phyloP scores from a whole-genome alignment of 1,140 invertebrate genomes.

The Holcopasites calliopsidis region DNA sequence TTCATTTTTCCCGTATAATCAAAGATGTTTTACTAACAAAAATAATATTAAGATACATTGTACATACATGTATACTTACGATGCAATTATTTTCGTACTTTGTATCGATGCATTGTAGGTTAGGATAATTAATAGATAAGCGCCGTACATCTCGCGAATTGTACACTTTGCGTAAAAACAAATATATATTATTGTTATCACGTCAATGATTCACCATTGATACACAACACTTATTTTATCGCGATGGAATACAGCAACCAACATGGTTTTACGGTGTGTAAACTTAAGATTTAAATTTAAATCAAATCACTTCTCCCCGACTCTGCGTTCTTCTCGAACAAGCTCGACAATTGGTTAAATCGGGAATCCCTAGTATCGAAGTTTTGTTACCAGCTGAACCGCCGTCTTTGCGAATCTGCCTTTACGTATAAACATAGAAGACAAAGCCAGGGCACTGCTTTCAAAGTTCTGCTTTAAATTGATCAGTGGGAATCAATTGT shows the following conservation, averaged over 20 bases:
- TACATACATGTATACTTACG: not conserved
- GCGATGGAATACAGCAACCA: not conserved
- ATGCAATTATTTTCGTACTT: constrained; percentile 12
- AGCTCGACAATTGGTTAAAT: not conserved
- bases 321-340: not conserved
- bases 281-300: not conserved
- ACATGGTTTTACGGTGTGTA: not conserved
- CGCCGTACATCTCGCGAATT: not conserved
- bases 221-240: not conserved
- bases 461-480: constrained; percentile 24
- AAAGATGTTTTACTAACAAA: not conserved
- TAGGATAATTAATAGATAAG: not conserved
- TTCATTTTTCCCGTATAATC: not conserved
- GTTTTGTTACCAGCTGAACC: not conserved
- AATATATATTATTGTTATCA: not conserved
- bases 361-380: not conserved
- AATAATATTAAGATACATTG: not conserved
- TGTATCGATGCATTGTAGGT: not conserved
- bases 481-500: constrained; percentile 31
- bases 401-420: not conserved
- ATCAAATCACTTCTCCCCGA: too few species aligned
- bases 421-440: not conserved
- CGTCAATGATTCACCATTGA: not conserved
- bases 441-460: constrained; percentile 7
- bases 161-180: not conserved